Conservation (phyloP, 2,888 invertebrate species). For the Agonopterix alstromeriana region DNA sequence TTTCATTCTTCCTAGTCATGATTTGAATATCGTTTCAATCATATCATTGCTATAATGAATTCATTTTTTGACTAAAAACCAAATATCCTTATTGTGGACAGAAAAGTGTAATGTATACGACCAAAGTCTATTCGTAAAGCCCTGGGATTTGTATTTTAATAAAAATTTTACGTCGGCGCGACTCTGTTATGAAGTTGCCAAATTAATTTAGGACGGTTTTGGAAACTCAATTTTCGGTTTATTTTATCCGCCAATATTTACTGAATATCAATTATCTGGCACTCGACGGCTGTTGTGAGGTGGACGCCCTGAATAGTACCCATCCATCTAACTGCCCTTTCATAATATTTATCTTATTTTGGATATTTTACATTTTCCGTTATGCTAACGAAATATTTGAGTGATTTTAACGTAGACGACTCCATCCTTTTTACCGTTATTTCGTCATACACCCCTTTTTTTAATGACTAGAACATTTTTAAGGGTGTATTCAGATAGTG, state of each 20-base stretch:
- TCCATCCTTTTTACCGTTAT: too few relatives aligned
- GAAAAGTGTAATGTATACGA: not conserved
- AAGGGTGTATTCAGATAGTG: too few relatives aligned
- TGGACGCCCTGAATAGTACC: slow-evolving; percentile 7
- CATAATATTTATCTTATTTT: not conserved
- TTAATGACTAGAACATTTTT: too few relatives aligned
- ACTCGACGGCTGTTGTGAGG: slow-evolving; percentile 8
- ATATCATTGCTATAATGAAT: too few relatives aligned
- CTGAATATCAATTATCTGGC: slow-evolving; percentile 70
- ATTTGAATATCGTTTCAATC: too few relatives aligned
- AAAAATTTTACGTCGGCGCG: slow-evolving; percentile 57
- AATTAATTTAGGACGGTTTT: slow-evolving; percentile 71
- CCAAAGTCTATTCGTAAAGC: slow-evolving; percentile 27
- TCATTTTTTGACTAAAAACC: too few relatives aligned
- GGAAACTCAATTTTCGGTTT: slow-evolving; percentile 71
- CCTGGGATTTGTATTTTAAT: slow-evolving; percentile 54
- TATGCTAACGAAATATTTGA: too few relatives aligned
- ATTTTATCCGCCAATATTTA: slow-evolving; percentile 73
- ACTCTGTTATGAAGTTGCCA: slow-evolving; percentile 67
- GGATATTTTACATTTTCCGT: too few relatives aligned
- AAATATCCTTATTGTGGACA: too few relatives aligned
- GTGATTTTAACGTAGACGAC: too few relatives aligned
- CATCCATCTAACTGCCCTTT: not conserved
- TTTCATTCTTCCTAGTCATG: too few relatives aligned
- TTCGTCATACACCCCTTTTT: too few relatives aligned